These are phyloP conservation scores for Theretra japonica DNA, from an alignment of 2,888 invertebrate species.

Conservation along the genomic window DNA sequence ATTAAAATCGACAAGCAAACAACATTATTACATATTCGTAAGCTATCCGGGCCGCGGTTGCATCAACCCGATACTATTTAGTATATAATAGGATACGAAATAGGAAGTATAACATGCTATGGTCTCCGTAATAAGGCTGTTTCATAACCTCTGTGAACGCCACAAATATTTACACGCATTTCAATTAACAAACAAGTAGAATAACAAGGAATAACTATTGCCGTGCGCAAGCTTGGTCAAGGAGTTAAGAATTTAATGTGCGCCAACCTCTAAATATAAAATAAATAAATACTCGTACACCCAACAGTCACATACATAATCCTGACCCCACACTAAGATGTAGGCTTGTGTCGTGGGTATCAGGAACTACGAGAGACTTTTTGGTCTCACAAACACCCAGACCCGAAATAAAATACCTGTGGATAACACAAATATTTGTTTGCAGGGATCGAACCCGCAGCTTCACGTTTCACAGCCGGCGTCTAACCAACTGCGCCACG, in stretches of 20 bases:
- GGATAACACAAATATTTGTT: too few relatives aligned
- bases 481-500: too few relatives aligned
- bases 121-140: slow-evolving; percentile 61
- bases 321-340: too few relatives aligned
- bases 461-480: too few relatives aligned
- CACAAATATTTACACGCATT: slow-evolving; percentile 76
- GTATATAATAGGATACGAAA: slow-evolving; percentile 36
- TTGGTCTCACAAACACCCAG: too few relatives aligned
- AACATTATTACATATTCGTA: slow-evolving; percentile 26
- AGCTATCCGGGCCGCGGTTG: slow-evolving; percentile 8
- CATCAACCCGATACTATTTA: slow-evolving; percentile 22
- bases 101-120: slow-evolving; percentile 32
- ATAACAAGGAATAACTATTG: slow-evolving; percentile 65
- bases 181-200: slow-evolving; percentile 76
- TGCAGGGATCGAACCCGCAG: too few relatives aligned
- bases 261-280: not conserved
- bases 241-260: slow-evolving; percentile 51
- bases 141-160: slow-evolving; percentile 67
- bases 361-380: too few relatives aligned
- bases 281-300: too few relatives aligned
- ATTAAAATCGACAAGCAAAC: slow-evolving; percentile 25
- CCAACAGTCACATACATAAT: too few relatives aligned
- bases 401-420: too few relatives aligned
- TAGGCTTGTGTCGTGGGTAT: too few relatives aligned
- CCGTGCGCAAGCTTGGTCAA: slow-evolving; percentile 52